Base-by-base conservation (phyloP, 2,113 vertebrate species). In the Nyctibius bracteatus region DNA sequence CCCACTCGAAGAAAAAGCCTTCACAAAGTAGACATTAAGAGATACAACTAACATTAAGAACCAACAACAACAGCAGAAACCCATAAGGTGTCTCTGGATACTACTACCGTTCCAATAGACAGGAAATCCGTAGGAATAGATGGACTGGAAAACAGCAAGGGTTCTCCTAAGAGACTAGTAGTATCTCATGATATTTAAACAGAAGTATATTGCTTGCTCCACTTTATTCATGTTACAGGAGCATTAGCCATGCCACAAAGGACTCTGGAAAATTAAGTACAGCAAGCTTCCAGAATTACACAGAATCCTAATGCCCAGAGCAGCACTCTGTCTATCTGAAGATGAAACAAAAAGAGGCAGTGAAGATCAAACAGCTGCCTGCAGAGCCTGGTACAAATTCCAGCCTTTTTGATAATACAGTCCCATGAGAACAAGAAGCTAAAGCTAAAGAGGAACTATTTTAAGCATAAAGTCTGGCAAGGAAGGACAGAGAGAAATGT, bases 201-300 rank as follows among this genome's bases (percentile, higher is more conserved):
- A 24, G 27, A 61, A 70, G 6, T 7, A 22, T 2, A 5, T 22
- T 28, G 7, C 59, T 28, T n/a, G 33, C 19, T 83, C n/a, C 37
- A 16, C 8, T 17, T 77, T 49, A 25, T 62, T 10, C 4, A 4
- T 21, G 1, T 57, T 44, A 49, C 24, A 51, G 54, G 28, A 83
- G 14, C 6, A 33, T 18, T 4, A 58, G 5, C 28, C 22, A 0
- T 9, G 30, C 23, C 33, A 23, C 1, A 1, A 61, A 80, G 37
- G 14, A 19, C 31, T 71, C 24, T 18, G 41, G 51, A 80, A 86
- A 86, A 86, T 12, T 1, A 39, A 62, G 41, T 2, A 10, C 28
- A 43, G 75, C 71, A 80, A 67, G 8, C 5, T 63, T 65, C n/a
- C 33, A 17, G 54, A 84, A 81, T 73, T 14, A 30, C 41, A 49